These are phyloP conservation scores for Yponomeuta plumbellus DNA, from an alignment of 2,888 invertebrate genomes.

Conservation along the genomic window DNA sequence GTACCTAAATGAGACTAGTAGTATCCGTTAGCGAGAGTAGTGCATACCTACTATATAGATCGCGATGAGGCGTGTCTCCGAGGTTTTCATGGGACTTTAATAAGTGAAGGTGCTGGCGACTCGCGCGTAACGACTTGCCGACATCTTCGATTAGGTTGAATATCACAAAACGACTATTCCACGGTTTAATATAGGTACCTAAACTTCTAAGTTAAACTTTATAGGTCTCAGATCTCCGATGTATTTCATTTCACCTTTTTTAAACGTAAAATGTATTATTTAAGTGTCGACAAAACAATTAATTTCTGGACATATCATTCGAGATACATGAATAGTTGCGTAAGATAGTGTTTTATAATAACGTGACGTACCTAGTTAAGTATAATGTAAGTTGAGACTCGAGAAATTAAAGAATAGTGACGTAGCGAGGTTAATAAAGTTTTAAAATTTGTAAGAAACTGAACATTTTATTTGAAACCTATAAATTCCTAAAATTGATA, in stretches of 20 bases:
- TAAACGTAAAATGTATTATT: conserved; percentile 62
- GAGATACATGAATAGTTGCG: conserved; percentile 42
- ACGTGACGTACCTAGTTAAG: conserved; percentile 69
- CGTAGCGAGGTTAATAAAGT: conserved; percentile 68
- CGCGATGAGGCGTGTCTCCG: conserved; percentile 5
- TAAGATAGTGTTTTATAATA: conserved; percentile 67
- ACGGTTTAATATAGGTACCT: conserved; percentile 49
- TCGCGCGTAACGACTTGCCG: conserved; percentile 65
- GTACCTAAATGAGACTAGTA: conserved; percentile 50
- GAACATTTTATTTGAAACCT: conserved; percentile 33
- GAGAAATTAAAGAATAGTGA: conserved; percentile 71
- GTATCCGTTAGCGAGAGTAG: conserved; percentile 26
- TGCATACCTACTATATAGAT: neutral
- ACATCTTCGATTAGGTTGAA: conserved; percentile 60
- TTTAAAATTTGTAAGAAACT: conserved; percentile 44
- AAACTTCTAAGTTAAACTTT: conserved; percentile 54
- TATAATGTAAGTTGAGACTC: conserved; percentile 69
- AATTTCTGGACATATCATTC: conserved; percentile 63
- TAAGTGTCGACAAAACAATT: conserved; percentile 40
- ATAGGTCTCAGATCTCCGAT: conserved; percentile 63
- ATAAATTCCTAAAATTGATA: neutral
- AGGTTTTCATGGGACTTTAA: conserved; percentile 16
- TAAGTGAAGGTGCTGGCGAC: conserved; percentile 71
- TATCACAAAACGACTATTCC: conserved; percentile 62
- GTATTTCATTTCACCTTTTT: conserved; percentile 40